Conservation (phyloP, 2,113 vertebrate species). For the Corythoichthys intestinalis region DNA sequence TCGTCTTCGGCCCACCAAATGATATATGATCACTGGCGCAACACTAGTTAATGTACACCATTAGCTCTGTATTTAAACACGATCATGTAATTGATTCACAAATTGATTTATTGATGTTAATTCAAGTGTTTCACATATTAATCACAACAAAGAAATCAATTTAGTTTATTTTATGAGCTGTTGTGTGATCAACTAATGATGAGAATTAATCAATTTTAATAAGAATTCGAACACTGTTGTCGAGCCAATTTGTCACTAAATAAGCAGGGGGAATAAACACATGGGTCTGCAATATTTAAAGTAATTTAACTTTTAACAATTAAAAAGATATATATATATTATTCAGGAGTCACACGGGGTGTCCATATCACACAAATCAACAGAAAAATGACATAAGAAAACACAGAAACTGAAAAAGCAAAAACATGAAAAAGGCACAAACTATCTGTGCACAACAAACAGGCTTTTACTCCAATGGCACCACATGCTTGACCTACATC, state of each 20-base stretch:
- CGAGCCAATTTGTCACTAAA: conserved; percentile 77
- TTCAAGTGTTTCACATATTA: conserved; percentile 79
- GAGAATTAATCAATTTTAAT: conserved; percentile 85
- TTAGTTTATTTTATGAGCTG: conserved; percentile 73
- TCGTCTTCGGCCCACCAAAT: conserved; percentile 52
- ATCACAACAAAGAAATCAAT: conserved; percentile 75
- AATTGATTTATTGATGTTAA: conserved; percentile 79
- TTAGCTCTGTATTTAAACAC: conserved; percentile 72
- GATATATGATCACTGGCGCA: conserved; percentile 67
- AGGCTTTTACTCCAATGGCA: too few species aligned
- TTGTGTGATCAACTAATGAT: conserved; percentile 75
- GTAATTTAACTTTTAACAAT: background rate
- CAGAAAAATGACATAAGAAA: too few species aligned
- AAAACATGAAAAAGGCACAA: too few species aligned
- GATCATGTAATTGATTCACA: conserved; percentile 80
- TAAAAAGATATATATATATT: too few species aligned
- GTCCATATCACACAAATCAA: too few species aligned
- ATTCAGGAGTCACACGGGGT: too few species aligned
- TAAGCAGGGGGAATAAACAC: conserved; percentile 69
- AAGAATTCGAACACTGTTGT: conserved; percentile 81
- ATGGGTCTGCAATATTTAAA: conserved; percentile 69
- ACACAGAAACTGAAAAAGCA: too few species aligned
- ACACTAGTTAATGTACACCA: conserved; percentile 65
- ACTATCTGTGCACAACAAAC: too few species aligned
- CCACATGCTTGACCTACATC: too few species aligned